These are phyloP conservation scores for Onchidella celtica DNA, from an alignment of 2,888 invertebrate species.

Conservation along the genomic window DNA sequence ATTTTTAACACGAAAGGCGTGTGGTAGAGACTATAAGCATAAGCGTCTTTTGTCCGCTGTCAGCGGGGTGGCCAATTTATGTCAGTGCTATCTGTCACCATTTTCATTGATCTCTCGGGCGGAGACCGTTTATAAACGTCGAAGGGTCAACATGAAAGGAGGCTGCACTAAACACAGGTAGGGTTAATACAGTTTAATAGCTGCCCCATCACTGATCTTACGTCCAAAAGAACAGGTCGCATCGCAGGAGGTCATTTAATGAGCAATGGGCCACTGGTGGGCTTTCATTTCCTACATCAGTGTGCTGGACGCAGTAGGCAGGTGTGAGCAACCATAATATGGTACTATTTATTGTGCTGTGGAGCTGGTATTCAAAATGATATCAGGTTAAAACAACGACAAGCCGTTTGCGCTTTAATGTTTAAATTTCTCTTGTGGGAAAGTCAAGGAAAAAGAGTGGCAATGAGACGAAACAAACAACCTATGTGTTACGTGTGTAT, in stretches of 20 bases:
- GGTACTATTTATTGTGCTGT: no score
- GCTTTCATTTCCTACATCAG: no score
- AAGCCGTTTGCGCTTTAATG: no score
- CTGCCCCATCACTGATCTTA: background rate
- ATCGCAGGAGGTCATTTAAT: background rate
- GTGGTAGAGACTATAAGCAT: background rate
- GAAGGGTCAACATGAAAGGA: background rate
- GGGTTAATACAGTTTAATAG: background rate
- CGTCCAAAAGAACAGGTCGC: background rate
- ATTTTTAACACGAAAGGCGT: background rate
- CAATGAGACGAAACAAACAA: no score
- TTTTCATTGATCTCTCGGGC: background rate
- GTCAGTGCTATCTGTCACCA: background rate
- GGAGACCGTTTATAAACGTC: background rate
- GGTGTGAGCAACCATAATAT: no score
- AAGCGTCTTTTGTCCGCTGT: background rate
- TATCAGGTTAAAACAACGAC: no score
- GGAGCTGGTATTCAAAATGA: no score
- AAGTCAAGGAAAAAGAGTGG: no score
- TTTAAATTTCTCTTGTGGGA: no score
- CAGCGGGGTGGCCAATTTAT: background rate
- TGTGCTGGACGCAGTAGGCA: no score
- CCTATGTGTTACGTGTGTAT: no score
- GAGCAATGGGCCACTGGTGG: background rate
- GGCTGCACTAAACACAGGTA: background rate